These are phyloP conservation scores for Apostichopus leukothele DNA, from an alignment of 53 echinoderm and acorn worm genomes.

Conservation along the genomic window DNA sequence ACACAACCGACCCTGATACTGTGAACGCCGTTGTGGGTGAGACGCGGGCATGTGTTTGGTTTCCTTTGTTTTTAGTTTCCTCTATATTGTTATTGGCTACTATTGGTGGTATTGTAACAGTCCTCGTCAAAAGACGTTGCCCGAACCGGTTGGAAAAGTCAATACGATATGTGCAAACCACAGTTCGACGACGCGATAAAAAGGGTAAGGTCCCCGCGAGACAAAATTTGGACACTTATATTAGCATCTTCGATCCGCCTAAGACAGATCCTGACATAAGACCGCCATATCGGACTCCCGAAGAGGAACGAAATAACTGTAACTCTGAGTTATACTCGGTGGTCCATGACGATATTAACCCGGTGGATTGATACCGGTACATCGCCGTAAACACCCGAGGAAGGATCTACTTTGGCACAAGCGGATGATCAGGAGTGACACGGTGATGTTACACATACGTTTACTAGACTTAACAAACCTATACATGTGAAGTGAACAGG, in stretches of 20 bases:
- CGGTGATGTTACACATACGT: no score
- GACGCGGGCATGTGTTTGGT: background rate
- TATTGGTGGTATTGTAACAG: background rate
- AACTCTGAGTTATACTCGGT: background rate
- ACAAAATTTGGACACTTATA: background rate
- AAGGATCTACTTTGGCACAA: no score
- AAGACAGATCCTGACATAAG: background rate
- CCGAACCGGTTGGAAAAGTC: background rate
- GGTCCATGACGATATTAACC: no score
- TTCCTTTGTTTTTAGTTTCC: background rate
- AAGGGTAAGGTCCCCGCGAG: background rate
- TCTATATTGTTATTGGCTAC: background rate
- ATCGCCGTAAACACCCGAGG: no score
- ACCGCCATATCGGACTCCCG: background rate
- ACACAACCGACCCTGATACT: no score
- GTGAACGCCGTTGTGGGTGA: no score
- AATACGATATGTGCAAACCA: background rate
- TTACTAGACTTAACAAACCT: no score
- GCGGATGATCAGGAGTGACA: no score
- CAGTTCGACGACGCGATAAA: background rate
- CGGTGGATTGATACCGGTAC: no score
- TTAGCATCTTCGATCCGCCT: background rate
- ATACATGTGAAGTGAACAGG: no score
- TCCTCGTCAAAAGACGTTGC: background rate
- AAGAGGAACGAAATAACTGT: background rate